A percentile compares a stretch with the other conserved stretches of the same genome.
These are phyloP conservation scores for Augochlorella aurata DNA, from an alignment of 2,888 invertebrate species.

Conservation along the genomic window DNA sequence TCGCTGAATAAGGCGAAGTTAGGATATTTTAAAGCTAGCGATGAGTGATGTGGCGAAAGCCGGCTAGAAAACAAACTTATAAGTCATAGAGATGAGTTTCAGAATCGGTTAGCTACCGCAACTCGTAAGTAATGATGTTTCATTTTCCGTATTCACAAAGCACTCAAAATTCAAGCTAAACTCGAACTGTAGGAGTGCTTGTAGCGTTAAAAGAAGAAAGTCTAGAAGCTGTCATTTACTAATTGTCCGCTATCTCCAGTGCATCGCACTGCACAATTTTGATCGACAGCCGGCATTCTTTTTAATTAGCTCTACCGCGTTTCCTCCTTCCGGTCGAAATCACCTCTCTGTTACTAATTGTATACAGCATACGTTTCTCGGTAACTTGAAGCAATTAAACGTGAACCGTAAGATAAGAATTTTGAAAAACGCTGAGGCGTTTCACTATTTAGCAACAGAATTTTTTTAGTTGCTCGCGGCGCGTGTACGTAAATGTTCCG, in stretches of 20 bases:
- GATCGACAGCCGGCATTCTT: not conserved
- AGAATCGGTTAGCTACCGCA: not conserved
- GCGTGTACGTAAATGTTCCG: not conserved
- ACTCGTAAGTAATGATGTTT: not conserved
- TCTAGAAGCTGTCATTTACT: constrained; percentile 1
- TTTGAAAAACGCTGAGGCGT: not conserved
- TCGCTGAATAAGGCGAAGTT: constrained; percentile 5
- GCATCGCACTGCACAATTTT: not conserved
- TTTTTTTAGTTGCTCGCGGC: too few relatives aligned
- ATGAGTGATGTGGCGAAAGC: constrained; percentile 10
- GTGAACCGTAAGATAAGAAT: not conserved
- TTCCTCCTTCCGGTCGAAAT: constrained; percentile 7
- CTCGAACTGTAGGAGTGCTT: not conserved
- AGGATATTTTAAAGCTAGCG: not conserved
- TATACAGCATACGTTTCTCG: not conserved
- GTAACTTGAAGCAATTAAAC: constrained; percentile 9
- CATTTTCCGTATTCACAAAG: not conserved
- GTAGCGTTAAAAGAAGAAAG: too few relatives aligned
- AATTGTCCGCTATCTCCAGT: constrained; percentile 17
- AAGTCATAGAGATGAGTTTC: constrained; percentile 6
- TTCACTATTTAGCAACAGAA: not conserved
- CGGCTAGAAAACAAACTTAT: constrained; percentile 1
- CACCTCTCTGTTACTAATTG: constrained; percentile 9
- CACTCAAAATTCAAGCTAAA: not conserved
- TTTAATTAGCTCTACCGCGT: not conserved